Evolutionary conservation across 2,888 invertebrate genomes (phyloP).

Genomic region (Drosophila diplacantha): DNA sequence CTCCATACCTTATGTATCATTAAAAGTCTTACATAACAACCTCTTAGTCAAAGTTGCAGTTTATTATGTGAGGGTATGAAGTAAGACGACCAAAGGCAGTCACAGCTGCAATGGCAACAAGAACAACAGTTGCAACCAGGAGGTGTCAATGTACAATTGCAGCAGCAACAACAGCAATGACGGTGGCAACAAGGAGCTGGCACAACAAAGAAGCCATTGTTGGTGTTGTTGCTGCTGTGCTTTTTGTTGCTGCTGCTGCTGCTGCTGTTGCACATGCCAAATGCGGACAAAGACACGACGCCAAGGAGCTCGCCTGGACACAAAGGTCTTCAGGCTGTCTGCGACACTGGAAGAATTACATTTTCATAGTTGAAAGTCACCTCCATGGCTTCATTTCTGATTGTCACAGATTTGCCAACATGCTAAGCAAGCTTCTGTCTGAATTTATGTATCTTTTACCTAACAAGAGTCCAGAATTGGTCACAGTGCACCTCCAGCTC

Average conservation of each 20-base stretch:
- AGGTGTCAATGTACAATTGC: conserved; percentile 73
- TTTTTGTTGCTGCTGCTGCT: conserved; percentile 44
- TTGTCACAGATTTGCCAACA: not conserved
- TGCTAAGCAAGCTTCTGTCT: not conserved
- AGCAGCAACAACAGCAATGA: conserved; percentile 46
- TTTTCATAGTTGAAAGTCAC: too few relatives aligned
- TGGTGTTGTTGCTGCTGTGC: conserved; percentile 46
- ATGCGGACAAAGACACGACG: conserved; percentile 57
- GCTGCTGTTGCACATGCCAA: conserved; percentile 64
- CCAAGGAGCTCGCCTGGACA: conserved; percentile 39
- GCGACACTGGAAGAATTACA: conserved; percentile 8
- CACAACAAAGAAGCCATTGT: conserved; percentile 65
- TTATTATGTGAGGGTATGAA: conserved; percentile 15
- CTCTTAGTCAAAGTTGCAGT: not conserved
- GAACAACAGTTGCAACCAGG: conserved; percentile 43
- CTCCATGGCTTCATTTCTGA: not conserved
- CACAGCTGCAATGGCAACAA: conserved; percentile 8
- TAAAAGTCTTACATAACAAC: not conserved
- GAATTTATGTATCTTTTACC: not conserved
- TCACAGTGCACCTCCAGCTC: conserved; percentile 12
- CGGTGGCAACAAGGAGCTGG: conserved; percentile 38
- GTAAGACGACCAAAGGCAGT: conserved; percentile 10
- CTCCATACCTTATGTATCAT: too few relatives aligned
- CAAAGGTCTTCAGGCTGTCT: conserved; percentile 12
- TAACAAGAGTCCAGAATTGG: rapidly evolving